Evolutionary conservation across 2,888 invertebrate genomes (phyloP).

Genomic region (Heteropelma amictum): DNA sequence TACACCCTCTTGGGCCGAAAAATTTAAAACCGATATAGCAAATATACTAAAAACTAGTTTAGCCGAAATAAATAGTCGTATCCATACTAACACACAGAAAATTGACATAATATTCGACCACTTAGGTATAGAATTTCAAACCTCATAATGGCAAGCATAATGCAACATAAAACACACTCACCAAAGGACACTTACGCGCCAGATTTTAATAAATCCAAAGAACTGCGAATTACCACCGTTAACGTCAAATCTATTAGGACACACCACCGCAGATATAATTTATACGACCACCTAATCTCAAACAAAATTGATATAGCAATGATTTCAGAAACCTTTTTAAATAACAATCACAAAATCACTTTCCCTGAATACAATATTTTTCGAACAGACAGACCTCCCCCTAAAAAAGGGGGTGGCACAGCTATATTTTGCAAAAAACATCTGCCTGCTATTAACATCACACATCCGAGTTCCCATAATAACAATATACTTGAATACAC

Average conservation of each 20-base stretch:
- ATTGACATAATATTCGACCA: not conserved
- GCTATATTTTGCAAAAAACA: constrained; percentile 51
- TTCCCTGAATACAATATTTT: constrained; percentile 41
- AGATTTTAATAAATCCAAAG: not conserved
- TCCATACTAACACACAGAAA: too few relatives aligned
- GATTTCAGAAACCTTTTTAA: not conserved
- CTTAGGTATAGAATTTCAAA: not conserved
- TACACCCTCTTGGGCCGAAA: too few relatives aligned
- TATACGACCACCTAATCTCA: too few relatives aligned
- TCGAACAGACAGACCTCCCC: constrained; percentile 36
- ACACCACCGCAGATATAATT: not conserved
- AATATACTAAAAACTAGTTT: too few relatives aligned
- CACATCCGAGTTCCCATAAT: not conserved
- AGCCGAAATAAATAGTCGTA: too few relatives aligned
- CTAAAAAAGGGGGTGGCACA: constrained; percentile 50
- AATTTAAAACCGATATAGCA: too few relatives aligned
- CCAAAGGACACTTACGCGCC: not conserved
- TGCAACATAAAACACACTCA: not conserved
- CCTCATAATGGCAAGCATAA: not conserved
- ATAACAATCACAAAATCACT: constrained; percentile 15
- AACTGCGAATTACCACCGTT: not conserved
- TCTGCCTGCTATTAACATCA: constrained; percentile 34
- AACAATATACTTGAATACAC: constrained; percentile 1
- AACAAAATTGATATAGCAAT: not conserved
- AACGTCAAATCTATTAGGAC: not conserved